Percentiles rank a stretch among this genome's conserved stretches.
These are phyloP conservation scores for Arion vulgaris DNA, from an alignment of 1,140 invertebrate genomes.

Conservation along the genomic window DNA sequence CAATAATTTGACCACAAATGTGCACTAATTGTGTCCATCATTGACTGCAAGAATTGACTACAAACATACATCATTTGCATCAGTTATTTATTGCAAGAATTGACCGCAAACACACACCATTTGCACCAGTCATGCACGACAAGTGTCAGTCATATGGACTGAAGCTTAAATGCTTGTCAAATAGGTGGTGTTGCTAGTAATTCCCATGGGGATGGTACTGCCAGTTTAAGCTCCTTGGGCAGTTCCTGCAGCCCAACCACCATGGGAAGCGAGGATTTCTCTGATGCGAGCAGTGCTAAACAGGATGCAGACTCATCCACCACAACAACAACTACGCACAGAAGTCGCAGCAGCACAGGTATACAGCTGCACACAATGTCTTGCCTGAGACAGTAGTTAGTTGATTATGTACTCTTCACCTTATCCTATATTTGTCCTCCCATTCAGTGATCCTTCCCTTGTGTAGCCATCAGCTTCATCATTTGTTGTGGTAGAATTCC, in stretches of 20 bases:
- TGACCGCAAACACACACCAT: not conserved
- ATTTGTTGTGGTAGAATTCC: too few relatives aligned
- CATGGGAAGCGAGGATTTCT: slow-evolving; percentile 57
- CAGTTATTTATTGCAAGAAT: not conserved
- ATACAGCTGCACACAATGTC: not conserved
- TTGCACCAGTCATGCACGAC: not conserved
- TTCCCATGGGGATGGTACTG: slow-evolving; percentile 75
- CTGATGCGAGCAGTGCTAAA: slow-evolving; percentile 47
- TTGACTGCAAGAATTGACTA: too few relatives aligned
- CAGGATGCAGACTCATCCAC: slow-evolving; percentile 49
- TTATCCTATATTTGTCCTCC: not conserved
- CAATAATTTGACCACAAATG: too few relatives aligned
- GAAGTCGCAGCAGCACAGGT: slow-evolving; percentile 53
- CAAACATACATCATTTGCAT: not conserved
- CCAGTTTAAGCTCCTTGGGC: slow-evolving; percentile 88
- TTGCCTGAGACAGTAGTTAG: not conserved
- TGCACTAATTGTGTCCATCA: too few relatives aligned
- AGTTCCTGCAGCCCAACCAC: slow-evolving; percentile 82
- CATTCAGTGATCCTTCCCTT: not conserved
- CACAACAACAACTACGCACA: slow-evolving; percentile 36
- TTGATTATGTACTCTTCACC: not conserved
- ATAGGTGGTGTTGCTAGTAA: slow-evolving; percentile 30
- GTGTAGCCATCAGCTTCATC: too few relatives aligned
- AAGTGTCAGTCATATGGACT: not conserved
- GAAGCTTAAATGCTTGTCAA: slow-evolving; percentile 7